Evolutionary conservation across 2,797 vertebrate genomes (phyloP), one percentile per base, ranked within the genome.

Genomic region (Halcyon chelicuti): DNA sequence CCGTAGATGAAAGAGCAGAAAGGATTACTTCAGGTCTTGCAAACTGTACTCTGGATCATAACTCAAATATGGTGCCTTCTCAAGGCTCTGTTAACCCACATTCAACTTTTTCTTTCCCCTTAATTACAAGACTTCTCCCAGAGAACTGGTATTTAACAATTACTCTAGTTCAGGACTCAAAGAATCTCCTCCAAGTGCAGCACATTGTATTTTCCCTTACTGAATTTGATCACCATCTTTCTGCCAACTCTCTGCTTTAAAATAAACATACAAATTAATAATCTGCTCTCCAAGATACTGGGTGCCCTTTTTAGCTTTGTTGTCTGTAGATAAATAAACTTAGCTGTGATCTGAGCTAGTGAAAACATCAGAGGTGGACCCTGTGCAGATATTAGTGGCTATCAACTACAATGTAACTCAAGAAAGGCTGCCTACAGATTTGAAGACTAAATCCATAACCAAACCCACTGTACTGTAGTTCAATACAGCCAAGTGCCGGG

Each of bases 381-480:
- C 47, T 57, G 23, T 47, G 49, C 20, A 65, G 28, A 18, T 49
- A 49, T 26, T 21, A 70, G 47, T 17, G 16, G n/a, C 44, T 47
- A 75, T 7, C 33, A 88, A 35, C n/a, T 37, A 35, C 23, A 71
- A 3, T 7, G 9, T 35, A 57, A 75, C 31, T 82, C 54, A 65
- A 52, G 60, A 79, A 73, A 79, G 40, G 19, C 25, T 68, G 25
- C 33, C 63, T 46, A 67, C 10, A 60, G 40, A 68, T 60, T 39
- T 75, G 46, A 85, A 90, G 71, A 76, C 19, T 49, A 76, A 88
- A 73, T 26, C 16, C 33, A 29, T 35, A 42, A 10, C 55, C 14
- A 54, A 61, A 63, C 3, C 19, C 16, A 31, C 7, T 0, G 1
- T n/a, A 67, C 0, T 60, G n/a, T n/a, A n/a, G n/a, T n/a, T n/a